Evolutionary conservation across 2,113 vertebrate genomes (phyloP).

Genomic region (Rafetus swinhoei): DNA sequence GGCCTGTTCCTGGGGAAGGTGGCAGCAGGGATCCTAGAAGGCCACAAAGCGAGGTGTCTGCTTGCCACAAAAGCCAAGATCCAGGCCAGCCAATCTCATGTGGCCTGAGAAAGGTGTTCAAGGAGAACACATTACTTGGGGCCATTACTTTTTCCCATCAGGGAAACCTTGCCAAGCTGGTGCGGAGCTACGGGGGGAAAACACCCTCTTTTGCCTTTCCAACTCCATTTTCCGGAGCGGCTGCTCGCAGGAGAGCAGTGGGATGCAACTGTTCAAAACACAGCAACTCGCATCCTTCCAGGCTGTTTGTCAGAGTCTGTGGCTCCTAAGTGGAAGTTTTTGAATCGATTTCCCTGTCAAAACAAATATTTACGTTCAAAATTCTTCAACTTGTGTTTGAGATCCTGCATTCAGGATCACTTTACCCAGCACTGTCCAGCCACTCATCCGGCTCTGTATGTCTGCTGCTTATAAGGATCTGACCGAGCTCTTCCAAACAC

Average conservation of each 20-base stretch:
- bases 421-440: constrained; percentile 60
- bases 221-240: neutral
- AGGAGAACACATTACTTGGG: constrained; percentile 30
- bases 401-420: constrained; percentile 38
- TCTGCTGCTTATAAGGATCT: constrained; percentile 16
- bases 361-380: constrained; percentile 67
- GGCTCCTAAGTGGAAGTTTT: constrained; percentile 61
- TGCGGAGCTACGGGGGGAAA: constrained; percentile 43
- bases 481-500: neutral
- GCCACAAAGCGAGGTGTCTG: neutral
- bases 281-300: neutral
- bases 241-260: neutral
- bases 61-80: constrained; percentile 47
- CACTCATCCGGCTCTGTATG: constrained; percentile 43
- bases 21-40: neutral
- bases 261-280: constrained; percentile 3
- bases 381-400: constrained; percentile 48
- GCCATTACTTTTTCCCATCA: constrained; percentile 42
- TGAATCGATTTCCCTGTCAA: constrained; percentile 61
- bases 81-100: neutral
- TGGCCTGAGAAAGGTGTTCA: neutral
- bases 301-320: constrained; percentile 51
- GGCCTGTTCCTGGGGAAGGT: neutral
- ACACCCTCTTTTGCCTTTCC: constrained; percentile 59
- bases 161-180: constrained; percentile 65